A percentile compares a stretch with the other conserved stretches of the same genome.
phyloP scores from a whole-genome alignment of 2,888 invertebrate species.

The Hirudinaria manillensis region DNA sequence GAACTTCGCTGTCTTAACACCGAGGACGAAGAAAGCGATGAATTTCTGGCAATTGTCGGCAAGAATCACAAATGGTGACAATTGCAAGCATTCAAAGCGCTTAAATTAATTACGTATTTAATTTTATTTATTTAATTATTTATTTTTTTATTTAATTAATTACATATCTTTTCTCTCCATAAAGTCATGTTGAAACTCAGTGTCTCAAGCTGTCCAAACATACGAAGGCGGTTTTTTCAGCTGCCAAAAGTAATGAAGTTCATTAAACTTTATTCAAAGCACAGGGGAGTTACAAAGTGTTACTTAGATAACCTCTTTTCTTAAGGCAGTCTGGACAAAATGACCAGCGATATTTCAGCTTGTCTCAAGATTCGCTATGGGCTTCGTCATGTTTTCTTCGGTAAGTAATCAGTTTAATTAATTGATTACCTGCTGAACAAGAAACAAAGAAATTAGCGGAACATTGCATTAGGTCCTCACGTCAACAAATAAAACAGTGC shows the following conservation, averaged over 20 bases:
- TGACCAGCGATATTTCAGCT: background rate
- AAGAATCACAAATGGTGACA: conserved; percentile 5
- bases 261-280: background rate
- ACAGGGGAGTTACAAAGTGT: background rate
- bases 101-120: background rate
- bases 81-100: background rate
- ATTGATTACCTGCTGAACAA: too few species aligned
- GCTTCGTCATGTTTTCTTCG: conserved; percentile 1
- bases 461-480: too few species aligned
- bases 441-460: too few species aligned
- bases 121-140: background rate
- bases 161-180: background rate
- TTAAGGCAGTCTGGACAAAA: conserved; percentile 3
- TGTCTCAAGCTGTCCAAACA: conserved; percentile 6
- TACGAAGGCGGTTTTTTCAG: background rate
- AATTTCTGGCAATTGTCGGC: background rate
- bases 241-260: background rate
- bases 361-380: background rate
- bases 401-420: background rate
- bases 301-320: background rate
- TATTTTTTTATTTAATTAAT: background rate
- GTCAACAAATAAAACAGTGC: too few species aligned
- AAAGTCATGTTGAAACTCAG: background rate
- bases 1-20: background rate
- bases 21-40: conserved; percentile 2